Evolutionary conservation across 2,113 vertebrate species (phyloP).

Genomic region (Erythrocercus mccallii): DNA sequence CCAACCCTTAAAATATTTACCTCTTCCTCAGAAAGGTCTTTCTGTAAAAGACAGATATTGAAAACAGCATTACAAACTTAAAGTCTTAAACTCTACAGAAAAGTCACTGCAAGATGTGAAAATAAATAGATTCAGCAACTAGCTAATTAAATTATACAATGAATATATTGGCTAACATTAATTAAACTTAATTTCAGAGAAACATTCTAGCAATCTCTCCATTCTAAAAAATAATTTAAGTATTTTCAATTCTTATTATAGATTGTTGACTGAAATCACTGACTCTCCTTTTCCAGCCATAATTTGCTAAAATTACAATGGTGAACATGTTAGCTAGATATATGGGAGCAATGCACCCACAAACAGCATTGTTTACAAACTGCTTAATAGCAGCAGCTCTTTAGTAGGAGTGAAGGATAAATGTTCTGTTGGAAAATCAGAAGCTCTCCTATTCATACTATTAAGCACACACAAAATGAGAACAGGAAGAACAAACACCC

Average conservation of each 20-base stretch:
- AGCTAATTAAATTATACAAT: background rate
- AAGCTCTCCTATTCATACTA: background rate
- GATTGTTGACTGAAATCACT: background rate
- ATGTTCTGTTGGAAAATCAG: background rate
- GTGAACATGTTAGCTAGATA: background rate
- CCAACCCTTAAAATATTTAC: slow-evolving; percentile 65
- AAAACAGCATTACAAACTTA: slow-evolving; percentile 24
- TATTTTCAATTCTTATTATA: background rate
- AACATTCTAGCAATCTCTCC: background rate
- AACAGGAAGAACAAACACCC: background rate
- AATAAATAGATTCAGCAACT: background rate
- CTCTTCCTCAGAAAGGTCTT: slow-evolving; percentile 79
- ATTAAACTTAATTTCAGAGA: background rate
- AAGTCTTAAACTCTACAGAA: background rate
- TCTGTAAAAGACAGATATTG: slow-evolving; percentile 70
- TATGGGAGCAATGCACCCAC: background rate
- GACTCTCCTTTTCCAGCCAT: background rate
- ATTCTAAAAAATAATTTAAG: background rate
- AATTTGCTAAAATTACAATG: background rate
- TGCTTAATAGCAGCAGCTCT: background rate
- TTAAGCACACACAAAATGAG: background rate
- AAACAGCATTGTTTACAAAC: background rate
- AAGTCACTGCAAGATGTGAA: background rate
- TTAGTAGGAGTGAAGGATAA: background rate
- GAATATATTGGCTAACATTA: background rate